Evolutionary conservation across 2,888 invertebrate genomes (phyloP), one percentile per base, ranked within the genome.

Genomic region (Aromia moschata): DNA sequence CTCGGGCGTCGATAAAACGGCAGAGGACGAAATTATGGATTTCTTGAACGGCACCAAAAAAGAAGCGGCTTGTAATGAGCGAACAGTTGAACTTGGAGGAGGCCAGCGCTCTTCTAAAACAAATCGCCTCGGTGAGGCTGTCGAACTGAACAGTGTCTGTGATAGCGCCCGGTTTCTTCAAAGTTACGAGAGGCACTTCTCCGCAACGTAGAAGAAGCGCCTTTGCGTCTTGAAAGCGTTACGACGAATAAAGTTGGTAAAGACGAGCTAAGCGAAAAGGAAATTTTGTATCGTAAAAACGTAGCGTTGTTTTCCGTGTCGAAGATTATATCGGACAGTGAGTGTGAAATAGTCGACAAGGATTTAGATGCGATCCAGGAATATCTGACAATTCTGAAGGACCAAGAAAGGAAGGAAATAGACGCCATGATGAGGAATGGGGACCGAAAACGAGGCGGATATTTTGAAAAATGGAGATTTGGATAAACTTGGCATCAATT

Each of bases 281-380:
- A 69, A 14, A 43, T 62, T 14, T 51, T 65, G 20, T 70, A 67
- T 45, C 33, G 41, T 33, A 79, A 74, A 72, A 80, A 80, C 59
- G 67, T 73, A 56, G 76, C 77, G 11, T 55, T 79, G n/a, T 66
- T 77, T 17, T 70, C 68, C 53, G 65, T 76, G 37, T 70, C 76
- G 9, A 74, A 55, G 60, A 62, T 58, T 58, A 37, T 52, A 11
- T 1, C 31, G n/a, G 1, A 58, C 57, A 54, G 47, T 59, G 30
- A 64, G 60, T 36, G 2, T 55, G 68, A 52, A 53, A 40, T n/a
- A 46, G 62, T 55, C 43, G 64, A 14, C 67, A 70, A 11, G 12
- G 64, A 66, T 18, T 40, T 60, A 2, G 51, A 64, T 25, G 52
- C 64, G 15, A 53, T 75, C 15, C 51, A 67, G 4, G 41, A 65